Conservation (phyloP, 1,140 invertebrate genomes). For the Diorhabda carinulata region DNA sequence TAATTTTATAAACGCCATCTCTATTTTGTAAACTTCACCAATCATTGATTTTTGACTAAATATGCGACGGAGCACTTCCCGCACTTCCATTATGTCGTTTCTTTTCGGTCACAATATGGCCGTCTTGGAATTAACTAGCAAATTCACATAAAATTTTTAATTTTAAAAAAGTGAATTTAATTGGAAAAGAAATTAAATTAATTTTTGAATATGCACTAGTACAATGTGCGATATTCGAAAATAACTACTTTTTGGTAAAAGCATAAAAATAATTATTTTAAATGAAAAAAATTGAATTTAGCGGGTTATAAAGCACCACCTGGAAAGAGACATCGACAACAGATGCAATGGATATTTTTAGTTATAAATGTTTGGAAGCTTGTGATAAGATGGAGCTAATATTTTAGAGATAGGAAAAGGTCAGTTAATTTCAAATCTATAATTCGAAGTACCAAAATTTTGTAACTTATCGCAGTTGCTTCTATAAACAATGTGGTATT, state of each 20-base stretch:
- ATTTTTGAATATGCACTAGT: too few relatives aligned
- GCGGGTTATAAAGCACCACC: constrained; percentile 17
- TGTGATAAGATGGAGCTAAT: constrained; percentile 47
- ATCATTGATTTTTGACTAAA: constrained; percentile 7
- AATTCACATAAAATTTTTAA: not conserved
- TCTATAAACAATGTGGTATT: not conserved
- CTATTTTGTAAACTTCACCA: not conserved
- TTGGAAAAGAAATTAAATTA: too few relatives aligned
- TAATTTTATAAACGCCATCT: constrained; percentile 8
- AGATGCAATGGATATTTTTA: not conserved
- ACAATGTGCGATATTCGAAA: too few relatives aligned
- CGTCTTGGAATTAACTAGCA: not conserved
- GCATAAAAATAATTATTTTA: too few relatives aligned
- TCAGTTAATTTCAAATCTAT: constrained; percentile 45
- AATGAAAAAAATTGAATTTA: constrained; percentile 11
- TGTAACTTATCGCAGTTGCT: not conserved
- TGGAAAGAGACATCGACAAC: constrained; percentile 6
- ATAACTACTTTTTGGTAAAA: too few relatives aligned
- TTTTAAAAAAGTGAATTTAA: too few relatives aligned
- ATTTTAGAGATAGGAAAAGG: constrained; percentile 47
- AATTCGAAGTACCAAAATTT: not conserved
- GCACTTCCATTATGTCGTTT: not conserved
- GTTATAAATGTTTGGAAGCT: constrained; percentile 42
- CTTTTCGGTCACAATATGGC: not conserved
- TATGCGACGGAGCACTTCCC: not conserved